phyloP scores from a whole-genome alignment of 2,888 invertebrate species.

The Nasonovia ribisnigri region DNA sequence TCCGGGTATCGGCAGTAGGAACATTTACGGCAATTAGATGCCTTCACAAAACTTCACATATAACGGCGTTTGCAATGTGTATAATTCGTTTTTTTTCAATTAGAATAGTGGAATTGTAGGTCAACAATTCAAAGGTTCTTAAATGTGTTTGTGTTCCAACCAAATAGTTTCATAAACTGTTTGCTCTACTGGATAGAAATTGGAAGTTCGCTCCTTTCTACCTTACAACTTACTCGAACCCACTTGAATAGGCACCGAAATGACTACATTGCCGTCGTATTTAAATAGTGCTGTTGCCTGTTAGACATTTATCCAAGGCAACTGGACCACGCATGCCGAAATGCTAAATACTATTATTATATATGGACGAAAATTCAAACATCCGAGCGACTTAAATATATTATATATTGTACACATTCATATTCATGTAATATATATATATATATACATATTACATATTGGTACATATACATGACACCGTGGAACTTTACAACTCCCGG shows the following conservation, averaged over 20 bases:
- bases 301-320: not conserved
- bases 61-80: not conserved
- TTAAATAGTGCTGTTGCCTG: not conserved
- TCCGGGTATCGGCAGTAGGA: not conserved
- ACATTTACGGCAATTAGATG: not conserved
- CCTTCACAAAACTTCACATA: not conserved
- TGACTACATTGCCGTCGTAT: not conserved
- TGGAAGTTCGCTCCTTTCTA: not conserved
- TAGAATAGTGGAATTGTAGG: not conserved
- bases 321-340: not conserved
- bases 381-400: not conserved
- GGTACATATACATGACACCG: not conserved
- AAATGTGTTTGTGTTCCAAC: not conserved
- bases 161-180: not conserved
- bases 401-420: not conserved
- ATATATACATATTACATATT: not conserved
- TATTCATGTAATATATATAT: not conserved
- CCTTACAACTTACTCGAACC: not conserved
- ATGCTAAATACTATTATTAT: not conserved
- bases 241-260: not conserved
- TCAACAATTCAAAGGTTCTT: not conserved
- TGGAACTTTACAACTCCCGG: constrained; percentile 28
- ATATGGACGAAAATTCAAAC: not conserved
- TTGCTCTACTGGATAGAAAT: not conserved
- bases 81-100: not conserved